Evolutionary conservation across 2,113 vertebrate species (phyloP).

Genomic region (Paradisaea rubra): DNA sequence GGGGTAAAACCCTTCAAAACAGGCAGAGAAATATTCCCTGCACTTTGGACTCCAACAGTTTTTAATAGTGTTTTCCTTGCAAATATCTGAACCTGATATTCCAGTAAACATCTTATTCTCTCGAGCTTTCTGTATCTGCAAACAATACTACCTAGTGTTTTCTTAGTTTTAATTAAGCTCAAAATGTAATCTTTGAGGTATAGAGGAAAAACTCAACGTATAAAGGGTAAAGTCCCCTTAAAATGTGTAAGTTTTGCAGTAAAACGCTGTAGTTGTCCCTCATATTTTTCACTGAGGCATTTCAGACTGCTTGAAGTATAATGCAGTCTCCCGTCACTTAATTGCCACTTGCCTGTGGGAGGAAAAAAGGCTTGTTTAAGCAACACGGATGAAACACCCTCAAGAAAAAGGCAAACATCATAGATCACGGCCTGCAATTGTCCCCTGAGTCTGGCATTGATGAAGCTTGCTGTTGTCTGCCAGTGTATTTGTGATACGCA

Average conservation of each 20-base stretch:
- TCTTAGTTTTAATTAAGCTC: neutral
- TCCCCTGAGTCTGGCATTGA: neutral
- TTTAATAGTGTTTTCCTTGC: neutral
- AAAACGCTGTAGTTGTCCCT: neutral
- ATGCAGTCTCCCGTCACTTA: neutral
- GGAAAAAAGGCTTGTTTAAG: neutral
- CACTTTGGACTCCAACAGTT: too few relatives aligned
- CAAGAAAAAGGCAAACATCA: neutral
- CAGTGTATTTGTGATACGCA: neutral
- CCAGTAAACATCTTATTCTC: neutral
- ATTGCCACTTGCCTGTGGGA: neutral
- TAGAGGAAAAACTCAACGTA: neutral
- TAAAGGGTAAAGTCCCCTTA: neutral
- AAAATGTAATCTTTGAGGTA: neutral
- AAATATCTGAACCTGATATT: rapidly evolving
- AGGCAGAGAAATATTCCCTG: too few relatives aligned
- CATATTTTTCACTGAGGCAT: neutral
- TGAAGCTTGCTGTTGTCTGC: neutral
- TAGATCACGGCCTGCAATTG: neutral
- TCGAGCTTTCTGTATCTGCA: neutral
- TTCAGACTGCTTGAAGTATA: neutral
- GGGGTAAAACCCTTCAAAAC: too few relatives aligned
- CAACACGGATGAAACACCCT: neutral
- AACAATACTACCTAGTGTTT: neutral
- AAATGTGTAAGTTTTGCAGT: neutral